Conservation (phyloP, 2,113 vertebrate genomes). For the Myrmecophaga tridactyla region DNA sequence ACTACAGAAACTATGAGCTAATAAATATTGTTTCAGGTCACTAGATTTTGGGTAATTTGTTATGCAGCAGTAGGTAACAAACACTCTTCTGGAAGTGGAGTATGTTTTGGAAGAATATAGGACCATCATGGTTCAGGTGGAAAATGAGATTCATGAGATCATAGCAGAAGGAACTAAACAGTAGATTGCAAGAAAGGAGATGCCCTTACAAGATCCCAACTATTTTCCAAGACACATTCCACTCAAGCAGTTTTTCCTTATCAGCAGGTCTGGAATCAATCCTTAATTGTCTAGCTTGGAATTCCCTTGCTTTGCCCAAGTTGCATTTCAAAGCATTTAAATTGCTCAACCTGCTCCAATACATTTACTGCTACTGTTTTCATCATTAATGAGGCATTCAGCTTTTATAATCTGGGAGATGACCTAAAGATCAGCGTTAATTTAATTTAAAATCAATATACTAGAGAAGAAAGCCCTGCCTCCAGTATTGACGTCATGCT, state of each 20-base stretch:
- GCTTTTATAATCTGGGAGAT: conserved; percentile 62
- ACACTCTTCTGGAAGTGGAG: neutral
- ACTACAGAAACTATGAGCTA: neutral
- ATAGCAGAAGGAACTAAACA: neutral
- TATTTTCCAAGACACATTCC: conserved; percentile 19
- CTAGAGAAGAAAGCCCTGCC: conserved; percentile 47
- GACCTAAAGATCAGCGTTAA: conserved; percentile 69
- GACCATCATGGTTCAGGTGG: neutral
- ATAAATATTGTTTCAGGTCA: neutral
- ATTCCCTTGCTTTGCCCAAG: conserved; percentile 22
- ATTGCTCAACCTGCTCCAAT: conserved; percentile 47
- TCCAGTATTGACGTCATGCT: neutral
- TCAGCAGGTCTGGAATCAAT: conserved; percentile 33
- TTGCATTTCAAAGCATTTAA: conserved; percentile 63
- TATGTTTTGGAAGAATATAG: neutral
- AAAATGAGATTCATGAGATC: neutral
- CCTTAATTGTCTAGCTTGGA: conserved; percentile 41
- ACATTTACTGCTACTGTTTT: conserved; percentile 58
- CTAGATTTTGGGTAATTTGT: neutral
- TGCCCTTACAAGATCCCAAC: neutral
- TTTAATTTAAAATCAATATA: conserved; percentile 73
- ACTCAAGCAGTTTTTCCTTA: neutral
- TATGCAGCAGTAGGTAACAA: neutral
- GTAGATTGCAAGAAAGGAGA: neutral
- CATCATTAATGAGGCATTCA: conserved; percentile 67